Base-by-base conservation (phyloP, 2,888 invertebrate species). In the Dolomedes plantarius region DNA sequence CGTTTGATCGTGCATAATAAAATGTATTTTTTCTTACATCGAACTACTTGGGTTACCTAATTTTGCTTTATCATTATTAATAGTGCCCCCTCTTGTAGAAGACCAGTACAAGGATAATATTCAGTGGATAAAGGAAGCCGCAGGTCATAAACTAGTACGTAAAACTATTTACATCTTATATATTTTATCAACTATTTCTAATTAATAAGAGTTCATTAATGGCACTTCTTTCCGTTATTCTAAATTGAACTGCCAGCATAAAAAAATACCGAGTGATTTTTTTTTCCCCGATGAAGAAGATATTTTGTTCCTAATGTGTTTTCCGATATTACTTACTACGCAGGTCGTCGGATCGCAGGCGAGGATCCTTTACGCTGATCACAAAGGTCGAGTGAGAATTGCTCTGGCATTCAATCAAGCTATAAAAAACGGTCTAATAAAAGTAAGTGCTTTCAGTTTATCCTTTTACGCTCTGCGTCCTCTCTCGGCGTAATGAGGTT, bases 301-400 rank as follows among this genome's bases (percentile, higher is more conserved):
- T n/a, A n/a, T n/a, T n/a, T n/a, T n/a, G n/a, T n/a, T n/a, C n/a
- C n/a, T n/a, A n/a, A n/a, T n/a, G n/a, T n/a, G n/a, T n/a, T n/a
- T n/a, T n/a, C n/a, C n/a, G n/a, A n/a, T n/a, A n/a, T n/a, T n/a
- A n/a, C n/a, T n/a, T n/a, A n/a, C n/a, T n/a, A 11, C 81, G 31
- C 75, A 91, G 92, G 91, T 92, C 46, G 93, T 93, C 11, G 93
- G 93, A 1, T 92, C 92, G 0, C 91, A 92, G 89, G 93, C 94
- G 0, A 90, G 94, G 83, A 94, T 94, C 81, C 91, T 94, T n/a
- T 94, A 94, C 90, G 93, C 93, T 1, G 94, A 94, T 89, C 92
- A 93, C 89, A 90, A 90, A 3, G 94, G 94, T 2, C 90, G 94
- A 71, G 91, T 92, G 0, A 91, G 91, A 56, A 91, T 94, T 73